A percentile compares a stretch with the other conserved stretches of the same genome.
Evolutionary conservation across 2,113 vertebrate genomes (phyloP).

Genomic region (Tetrax tetrax): DNA sequence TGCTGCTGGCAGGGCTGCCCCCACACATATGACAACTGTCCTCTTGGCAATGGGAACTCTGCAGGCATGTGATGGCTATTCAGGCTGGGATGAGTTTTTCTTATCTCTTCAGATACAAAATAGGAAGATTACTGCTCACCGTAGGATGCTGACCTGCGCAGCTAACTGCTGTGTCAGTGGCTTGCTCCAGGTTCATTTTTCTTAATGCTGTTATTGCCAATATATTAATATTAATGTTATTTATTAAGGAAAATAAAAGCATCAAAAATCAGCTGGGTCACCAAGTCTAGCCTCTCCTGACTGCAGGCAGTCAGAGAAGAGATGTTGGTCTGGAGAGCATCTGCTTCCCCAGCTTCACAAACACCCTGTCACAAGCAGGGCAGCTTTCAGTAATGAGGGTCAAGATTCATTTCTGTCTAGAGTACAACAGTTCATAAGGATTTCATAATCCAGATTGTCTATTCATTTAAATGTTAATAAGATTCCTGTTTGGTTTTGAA

Average conservation of each 20-base stretch:
- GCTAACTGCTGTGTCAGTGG: background rate
- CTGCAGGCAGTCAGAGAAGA: background rate
- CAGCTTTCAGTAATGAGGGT: background rate
- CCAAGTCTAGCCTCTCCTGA: background rate
- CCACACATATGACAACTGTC: background rate
- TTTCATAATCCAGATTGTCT: background rate
- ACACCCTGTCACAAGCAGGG: background rate
- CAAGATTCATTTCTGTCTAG: constrained; percentile 3
- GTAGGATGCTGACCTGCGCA: background rate
- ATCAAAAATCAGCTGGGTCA: background rate
- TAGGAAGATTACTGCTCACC: background rate
- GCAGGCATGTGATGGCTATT: background rate
- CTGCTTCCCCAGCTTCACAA: background rate
- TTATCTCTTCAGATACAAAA: background rate
- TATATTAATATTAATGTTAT: background rate
- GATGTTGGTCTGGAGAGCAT: background rate
- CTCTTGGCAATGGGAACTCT: background rate
- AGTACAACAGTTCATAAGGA: background rate
- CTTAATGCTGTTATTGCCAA: background rate
- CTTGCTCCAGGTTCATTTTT: background rate
- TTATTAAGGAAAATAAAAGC: background rate
- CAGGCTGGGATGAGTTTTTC: background rate
- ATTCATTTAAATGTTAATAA: constrained; percentile 53
- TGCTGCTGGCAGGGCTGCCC: background rate
- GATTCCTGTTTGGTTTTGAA: background rate